Evolutionary conservation across 2,888 invertebrate species (phyloP).

Genomic region (Eledone cirrhosa): DNA sequence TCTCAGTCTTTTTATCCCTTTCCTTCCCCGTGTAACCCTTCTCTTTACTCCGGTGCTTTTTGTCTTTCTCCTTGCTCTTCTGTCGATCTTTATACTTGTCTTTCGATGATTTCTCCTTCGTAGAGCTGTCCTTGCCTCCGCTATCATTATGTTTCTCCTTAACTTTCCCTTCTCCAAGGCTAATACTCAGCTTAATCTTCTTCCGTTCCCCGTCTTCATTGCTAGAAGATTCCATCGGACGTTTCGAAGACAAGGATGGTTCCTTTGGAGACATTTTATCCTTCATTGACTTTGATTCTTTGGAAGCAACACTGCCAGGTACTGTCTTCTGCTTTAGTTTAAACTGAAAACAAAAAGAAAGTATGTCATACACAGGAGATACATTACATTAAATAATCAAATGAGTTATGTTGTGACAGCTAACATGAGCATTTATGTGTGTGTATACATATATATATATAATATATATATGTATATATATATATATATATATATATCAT

Average conservation of each 20-base stretch:
- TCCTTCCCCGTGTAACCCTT: neutral
- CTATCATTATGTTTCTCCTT: neutral
- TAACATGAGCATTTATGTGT: too few species aligned
- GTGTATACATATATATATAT: too few species aligned
- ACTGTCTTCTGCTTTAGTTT: constrained; percentile 8
- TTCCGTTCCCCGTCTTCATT: neutral
- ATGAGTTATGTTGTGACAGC: too few species aligned
- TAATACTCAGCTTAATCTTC: constrained; percentile 4
- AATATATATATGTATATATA: too few species aligned
- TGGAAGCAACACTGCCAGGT: neutral
- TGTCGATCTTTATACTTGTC: neutral
- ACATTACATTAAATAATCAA: neutral
- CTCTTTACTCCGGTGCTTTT: neutral
- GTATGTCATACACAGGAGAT: neutral
- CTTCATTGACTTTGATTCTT: constrained; percentile 1
- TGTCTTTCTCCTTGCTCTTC: constrained; percentile 17
- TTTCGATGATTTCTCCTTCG: neutral
- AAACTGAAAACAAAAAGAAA: neutral
- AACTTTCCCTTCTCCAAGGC: neutral
- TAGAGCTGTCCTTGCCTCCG: neutral
- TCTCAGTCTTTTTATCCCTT: neutral
- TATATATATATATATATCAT: too few species aligned
- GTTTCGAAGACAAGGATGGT: neutral
- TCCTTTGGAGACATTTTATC: constrained; percentile 16
- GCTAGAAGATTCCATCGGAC: neutral